Conservation (phyloP, 2,113 vertebrate genomes). For the Oryzias curvinotus region DNA sequence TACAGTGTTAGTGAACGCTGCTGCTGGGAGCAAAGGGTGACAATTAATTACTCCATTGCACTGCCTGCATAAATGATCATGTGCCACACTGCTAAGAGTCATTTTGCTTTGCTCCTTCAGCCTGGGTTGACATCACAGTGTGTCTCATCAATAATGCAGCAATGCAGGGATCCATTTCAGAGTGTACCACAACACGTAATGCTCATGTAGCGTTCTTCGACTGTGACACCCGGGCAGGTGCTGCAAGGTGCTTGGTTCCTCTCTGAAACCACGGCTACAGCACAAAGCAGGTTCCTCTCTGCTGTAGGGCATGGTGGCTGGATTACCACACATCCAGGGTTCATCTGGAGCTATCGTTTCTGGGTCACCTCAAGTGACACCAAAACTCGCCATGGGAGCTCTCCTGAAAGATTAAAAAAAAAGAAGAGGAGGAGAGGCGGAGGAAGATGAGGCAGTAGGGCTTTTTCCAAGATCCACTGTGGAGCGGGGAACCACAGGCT, state of each 20-base stretch:
- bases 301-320: constrained; percentile 58
- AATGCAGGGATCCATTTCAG: constrained; percentile 66
- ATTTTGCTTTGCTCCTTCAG: constrained; percentile 71
- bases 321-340: constrained; percentile 69
- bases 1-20: constrained; percentile 34
- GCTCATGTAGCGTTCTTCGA: constrained; percentile 32
- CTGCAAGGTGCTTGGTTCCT: constrained; percentile 24
- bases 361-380: constrained; percentile 73
- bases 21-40: constrained; percentile 55
- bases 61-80: constrained; percentile 64
- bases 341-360: constrained; percentile 72
- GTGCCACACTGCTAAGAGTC: constrained; percentile 66
- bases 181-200: constrained; percentile 42
- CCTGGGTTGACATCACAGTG: constrained; percentile 73
- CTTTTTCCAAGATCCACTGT: constrained; percentile 59
- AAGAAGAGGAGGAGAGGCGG: constrained; percentile 12
- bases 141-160: constrained; percentile 76
- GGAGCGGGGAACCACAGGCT: constrained; percentile 60
- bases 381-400: constrained; percentile 42
- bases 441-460: constrained; percentile 37
- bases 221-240: constrained; percentile 46
- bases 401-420: constrained; percentile 30
- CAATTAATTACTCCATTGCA: constrained; percentile 67
- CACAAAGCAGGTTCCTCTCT: constrained; percentile 40
- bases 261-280: constrained; percentile 26